Evolutionary conservation across 2,888 invertebrate species (phyloP), one percentile per base, ranked within the genome.

Genomic region (Drosophila monieri): DNA sequence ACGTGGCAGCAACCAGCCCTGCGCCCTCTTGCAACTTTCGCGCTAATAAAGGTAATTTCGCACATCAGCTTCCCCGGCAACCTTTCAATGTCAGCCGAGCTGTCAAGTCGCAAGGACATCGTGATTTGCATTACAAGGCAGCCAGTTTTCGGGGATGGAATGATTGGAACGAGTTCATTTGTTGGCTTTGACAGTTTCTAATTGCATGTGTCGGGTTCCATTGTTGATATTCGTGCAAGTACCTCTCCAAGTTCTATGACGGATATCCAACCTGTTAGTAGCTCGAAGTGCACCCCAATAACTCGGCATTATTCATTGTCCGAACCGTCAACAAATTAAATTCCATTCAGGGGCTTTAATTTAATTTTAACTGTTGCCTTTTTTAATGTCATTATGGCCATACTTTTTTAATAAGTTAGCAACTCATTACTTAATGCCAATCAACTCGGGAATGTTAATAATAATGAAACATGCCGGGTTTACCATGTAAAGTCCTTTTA

Each of bases 11-110:
- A 23, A 23, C 21, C 21, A 23, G 21, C 23, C 32, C 23, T 8
- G 0, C 9, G 14, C 18, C 39, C n/a, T 32, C 21, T 25, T n/a
- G 37, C 21, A 48, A 49, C 43, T 25, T 21, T 48, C 27, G 47
- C 64, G 87, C 87, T 86, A 83, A 83, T 86, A 77, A 86, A 83
- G 87, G 78, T 83, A 86, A 80, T 86, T 80, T 74, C 62, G 65
- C 67, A 73, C 61, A 71, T 58, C 43, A 43, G 30, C 23, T 30
- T 71, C 67, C 62, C 52, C 41, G 8, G 60, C 74, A 71, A 78
- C 83, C 76, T 78, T 78, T 74, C 78, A 78, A 85, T 78, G 85
- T 85, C 85, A 85, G 6, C 35, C 66, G 69, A 46, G 58, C 47
- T 70, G 81, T 76, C 78, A 78, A 72, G 76, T 68, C 67, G 56